Evolutionary conservation across 2,888 invertebrate genomes (phyloP).

Genomic region (Aleiodes leptofemur): DNA sequence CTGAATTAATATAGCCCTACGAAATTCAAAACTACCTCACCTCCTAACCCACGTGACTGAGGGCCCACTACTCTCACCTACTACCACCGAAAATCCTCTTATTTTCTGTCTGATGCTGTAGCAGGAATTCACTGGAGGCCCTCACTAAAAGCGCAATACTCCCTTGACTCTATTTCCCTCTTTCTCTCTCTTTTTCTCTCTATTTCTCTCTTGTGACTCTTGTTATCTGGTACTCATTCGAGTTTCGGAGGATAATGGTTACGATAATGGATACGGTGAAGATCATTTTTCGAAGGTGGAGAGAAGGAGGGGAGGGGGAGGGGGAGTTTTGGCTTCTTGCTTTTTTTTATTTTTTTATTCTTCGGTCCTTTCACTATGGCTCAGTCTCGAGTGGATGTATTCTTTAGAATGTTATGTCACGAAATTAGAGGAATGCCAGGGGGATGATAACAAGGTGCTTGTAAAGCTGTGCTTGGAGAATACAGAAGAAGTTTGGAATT

Average conservation of each 20-base stretch:
- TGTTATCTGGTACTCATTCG: conserved; percentile 41
- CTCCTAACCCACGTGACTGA: conserved; percentile 41
- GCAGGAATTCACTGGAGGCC: conserved; percentile 34
- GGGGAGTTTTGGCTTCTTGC: neutral
- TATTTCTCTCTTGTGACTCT: conserved; percentile 3
- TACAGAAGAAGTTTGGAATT: neutral
- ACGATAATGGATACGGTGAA: conserved; percentile 28
- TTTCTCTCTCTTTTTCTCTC: neutral
- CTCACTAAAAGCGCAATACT: conserved; percentile 43
- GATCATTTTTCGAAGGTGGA: too few species aligned
- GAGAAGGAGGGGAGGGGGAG: too few species aligned
- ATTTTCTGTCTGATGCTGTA: neutral
- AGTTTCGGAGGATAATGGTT: conserved; percentile 41
- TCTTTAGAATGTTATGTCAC: conserved; percentile 1
- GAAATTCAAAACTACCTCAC: conserved; percentile 45
- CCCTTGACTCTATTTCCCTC: neutral
- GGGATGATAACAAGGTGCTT: too few species aligned
- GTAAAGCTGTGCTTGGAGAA: too few species aligned
- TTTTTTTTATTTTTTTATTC: conserved; percentile 5
- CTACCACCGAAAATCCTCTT: conserved; percentile 43
- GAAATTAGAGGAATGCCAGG: neutral
- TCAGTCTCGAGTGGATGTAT: neutral
- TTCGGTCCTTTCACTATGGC: too few species aligned
- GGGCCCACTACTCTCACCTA: conserved; percentile 33
- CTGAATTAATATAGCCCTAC: conserved; percentile 72